Conservation (phyloP, 2,797 vertebrate genomes). For the Oophaga sylvatica region DNA sequence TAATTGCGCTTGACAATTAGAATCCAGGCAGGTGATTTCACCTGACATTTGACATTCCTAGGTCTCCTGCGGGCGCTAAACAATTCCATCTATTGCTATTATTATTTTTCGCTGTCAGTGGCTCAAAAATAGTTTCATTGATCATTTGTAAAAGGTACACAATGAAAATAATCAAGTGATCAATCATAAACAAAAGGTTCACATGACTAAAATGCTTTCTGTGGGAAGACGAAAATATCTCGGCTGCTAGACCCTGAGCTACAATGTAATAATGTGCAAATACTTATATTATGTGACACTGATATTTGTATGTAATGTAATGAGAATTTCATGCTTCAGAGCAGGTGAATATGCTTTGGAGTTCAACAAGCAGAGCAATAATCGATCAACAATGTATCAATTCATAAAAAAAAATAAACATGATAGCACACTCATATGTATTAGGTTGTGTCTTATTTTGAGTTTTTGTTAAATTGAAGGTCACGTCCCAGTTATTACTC, state of each 20-base stretch:
- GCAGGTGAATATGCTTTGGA: not conserved
- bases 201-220: constrained; percentile 29
- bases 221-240: not conserved
- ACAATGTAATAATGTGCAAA: not conserved
- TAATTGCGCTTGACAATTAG: constrained; percentile 15
- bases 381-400: not conserved
- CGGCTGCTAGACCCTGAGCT: not conserved
- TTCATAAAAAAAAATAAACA: not conserved
- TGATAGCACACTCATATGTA: not conserved
- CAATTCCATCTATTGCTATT: constrained; percentile 20
- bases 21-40: not conserved
- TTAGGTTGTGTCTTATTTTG: not conserved
- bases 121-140: constrained; percentile 23
- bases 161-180: constrained; percentile 53
- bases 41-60: constrained; percentile 18
- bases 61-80: not conserved
- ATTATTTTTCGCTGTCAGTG: constrained; percentile 23
- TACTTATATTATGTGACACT: not conserved
- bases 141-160: constrained; percentile 42
- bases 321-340: not conserved
- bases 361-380: not conserved
- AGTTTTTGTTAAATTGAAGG: not conserved
- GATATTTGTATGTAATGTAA: not conserved
- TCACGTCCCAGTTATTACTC: not conserved
- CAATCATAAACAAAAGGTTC: constrained; percentile 48